Evolutionary conservation across 2,113 vertebrate genomes (phyloP).

Genomic region (Rhinoderma darwinii): DNA sequence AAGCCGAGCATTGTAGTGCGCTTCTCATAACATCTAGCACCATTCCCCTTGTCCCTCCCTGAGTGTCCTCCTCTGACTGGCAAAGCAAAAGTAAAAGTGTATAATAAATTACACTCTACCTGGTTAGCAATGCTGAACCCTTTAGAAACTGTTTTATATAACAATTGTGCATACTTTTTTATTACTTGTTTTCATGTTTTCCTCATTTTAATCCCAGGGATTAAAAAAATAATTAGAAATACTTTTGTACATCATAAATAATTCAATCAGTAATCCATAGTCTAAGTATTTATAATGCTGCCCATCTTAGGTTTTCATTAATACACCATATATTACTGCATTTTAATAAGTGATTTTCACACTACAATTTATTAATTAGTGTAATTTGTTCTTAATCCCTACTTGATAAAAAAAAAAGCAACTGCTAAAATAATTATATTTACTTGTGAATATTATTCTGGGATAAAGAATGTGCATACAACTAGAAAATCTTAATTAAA

Average conservation of each 20-base stretch:
- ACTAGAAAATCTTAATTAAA: constrained; percentile 53
- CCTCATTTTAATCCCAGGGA: not conserved
- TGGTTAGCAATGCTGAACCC: not conserved
- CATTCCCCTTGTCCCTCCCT: too few relatives aligned
- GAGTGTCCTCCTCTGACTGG: too few relatives aligned
- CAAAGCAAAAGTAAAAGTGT: not conserved
- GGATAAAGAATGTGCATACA: constrained; percentile 31
- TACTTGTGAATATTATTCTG: constrained; percentile 35
- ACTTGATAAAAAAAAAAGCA: constrained; percentile 36
- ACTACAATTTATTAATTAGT: constrained; percentile 43
- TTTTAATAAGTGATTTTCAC: constrained; percentile 40
- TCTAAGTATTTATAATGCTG: not conserved
- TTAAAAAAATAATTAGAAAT: constrained; percentile 34
- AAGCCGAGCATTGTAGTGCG: too few relatives aligned
- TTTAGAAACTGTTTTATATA: not conserved
- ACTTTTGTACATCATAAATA: not conserved
- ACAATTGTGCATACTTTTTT: not conserved
- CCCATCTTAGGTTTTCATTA: constrained; percentile 25
- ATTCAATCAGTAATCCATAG: constrained; percentile 37
- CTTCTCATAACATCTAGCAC: too few relatives aligned
- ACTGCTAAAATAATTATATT: constrained; percentile 42
- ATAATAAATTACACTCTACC: not conserved
- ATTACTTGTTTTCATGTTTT: not conserved
- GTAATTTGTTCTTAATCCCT: constrained; percentile 35
- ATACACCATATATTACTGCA: constrained; percentile 14